phyloP scores from a whole-genome alignment of 2,797 vertebrate species.

The Brotula barbata region DNA sequence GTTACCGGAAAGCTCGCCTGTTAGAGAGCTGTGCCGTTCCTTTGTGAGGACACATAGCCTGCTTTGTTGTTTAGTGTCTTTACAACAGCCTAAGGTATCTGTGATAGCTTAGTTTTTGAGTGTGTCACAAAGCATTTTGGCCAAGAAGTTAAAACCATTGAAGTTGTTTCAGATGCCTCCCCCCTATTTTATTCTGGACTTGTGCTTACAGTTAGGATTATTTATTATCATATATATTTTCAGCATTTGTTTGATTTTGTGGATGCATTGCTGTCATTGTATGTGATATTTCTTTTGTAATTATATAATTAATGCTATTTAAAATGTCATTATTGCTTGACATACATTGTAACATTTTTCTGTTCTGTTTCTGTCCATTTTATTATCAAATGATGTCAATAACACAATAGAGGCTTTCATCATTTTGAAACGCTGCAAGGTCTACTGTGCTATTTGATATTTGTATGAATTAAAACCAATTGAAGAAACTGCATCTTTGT shows the following conservation, averaged over 20 bases:
- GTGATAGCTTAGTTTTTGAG: conserved; percentile 61
- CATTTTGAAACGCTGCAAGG: conserved; percentile 76
- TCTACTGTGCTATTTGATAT: conserved; percentile 79
- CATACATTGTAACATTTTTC: conserved; percentile 80
- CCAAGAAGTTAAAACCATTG: conserved; percentile 62
- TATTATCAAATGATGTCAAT: conserved; percentile 78
- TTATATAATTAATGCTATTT: conserved; percentile 83
- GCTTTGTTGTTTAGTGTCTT: conserved; percentile 50
- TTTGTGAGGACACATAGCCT: conserved; percentile 36
- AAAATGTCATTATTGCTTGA: conserved; percentile 79
- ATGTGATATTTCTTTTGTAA: conserved; percentile 81
- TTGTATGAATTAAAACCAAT: conserved; percentile 76
- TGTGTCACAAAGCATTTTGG: conserved; percentile 62
- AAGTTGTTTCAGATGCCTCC: conserved; percentile 53
- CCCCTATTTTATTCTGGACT: conserved; percentile 52
- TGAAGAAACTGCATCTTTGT: conserved; percentile 53
- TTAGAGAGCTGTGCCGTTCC: conserved; percentile 39
- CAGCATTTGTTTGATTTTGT: conserved; percentile 80
- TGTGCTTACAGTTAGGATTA: conserved; percentile 79
- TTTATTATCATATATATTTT: conserved; percentile 85
- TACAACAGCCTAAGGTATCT: conserved; percentile 57
- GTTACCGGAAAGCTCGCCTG: conserved; percentile 48
- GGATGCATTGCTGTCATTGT: conserved; percentile 80
- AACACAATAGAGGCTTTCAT: conserved; percentile 79
- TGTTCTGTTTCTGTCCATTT: conserved; percentile 69